These are phyloP conservation scores for Philaethria dido DNA, from an alignment of 2,888 invertebrate species.

Conservation along the genomic window DNA sequence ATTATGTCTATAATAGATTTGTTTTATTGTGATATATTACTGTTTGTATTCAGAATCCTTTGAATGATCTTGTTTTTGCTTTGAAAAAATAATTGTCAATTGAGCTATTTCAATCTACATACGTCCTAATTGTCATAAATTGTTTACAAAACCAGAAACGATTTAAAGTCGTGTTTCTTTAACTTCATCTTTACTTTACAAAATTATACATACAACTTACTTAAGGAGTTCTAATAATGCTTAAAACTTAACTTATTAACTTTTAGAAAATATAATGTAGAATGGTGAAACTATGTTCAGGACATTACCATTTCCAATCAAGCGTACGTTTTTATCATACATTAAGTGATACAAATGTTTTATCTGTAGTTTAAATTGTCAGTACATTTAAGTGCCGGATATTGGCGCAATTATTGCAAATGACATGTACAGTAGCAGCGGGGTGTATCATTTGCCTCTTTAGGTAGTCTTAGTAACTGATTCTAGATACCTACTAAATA, in stretches of 20 bases:
- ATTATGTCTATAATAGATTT: constrained; percentile 3
- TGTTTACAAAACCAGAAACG: too few species aligned
- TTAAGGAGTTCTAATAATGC: too few species aligned
- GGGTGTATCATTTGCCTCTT: constrained; percentile 38
- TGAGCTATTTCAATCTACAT: not conserved
- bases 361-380: constrained; percentile 56
- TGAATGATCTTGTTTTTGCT: not conserved
- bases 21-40: not conserved
- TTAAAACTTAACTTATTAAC: too few species aligned
- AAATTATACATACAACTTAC: too few species aligned
- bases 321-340: constrained; percentile 45
- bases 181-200: too few species aligned
- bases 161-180: too few species aligned
- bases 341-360: constrained; percentile 45
- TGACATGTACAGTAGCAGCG: constrained; percentile 45
- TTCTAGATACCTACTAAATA: constrained; percentile 10
- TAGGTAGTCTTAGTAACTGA: constrained; percentile 30
- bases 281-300: not conserved
- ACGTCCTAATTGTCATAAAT: too few species aligned
- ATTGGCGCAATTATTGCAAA: constrained; percentile 61
- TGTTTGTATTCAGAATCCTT: not conserved
- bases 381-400: constrained; percentile 65
- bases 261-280: not conserved
- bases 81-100: not conserved
- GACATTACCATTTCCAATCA: constrained; percentile 36